Base-by-base conservation (phyloP, 2,797 vertebrate genomes). In the Cuniculus paca region DNA sequence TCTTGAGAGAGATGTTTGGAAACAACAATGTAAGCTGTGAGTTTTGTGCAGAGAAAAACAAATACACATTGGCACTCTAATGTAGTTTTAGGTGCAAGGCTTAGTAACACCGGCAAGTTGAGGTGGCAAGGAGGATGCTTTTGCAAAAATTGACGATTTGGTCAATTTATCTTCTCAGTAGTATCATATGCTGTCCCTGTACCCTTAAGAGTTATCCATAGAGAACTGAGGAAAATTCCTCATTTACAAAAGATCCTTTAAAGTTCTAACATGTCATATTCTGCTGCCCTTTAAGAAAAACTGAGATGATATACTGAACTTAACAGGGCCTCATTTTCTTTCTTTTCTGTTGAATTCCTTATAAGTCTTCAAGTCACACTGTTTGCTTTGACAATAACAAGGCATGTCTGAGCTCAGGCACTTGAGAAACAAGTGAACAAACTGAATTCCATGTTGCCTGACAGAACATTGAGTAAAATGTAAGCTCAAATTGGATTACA, bases 401-500 rank as follows among this genome's bases (percentile, higher is more conserved):
- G 93, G n/a, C 36, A 70, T 82, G 95, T 93, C 90, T 95, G 61
- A 93, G 61, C 28, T n/a, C 31, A 20, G 61, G 75, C 68, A 83
- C 75, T 95, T 95, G 90, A 70, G 85, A 96, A 95, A 63, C 81
- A 96, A 96, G 39, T 61, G 81, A 95, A 61, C 52, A 81, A 82
- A 89, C 84, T 85, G 91, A 87, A 95, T 95, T 94, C 94, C 28
- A 13, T 83, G 39, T 60, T 48, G 36, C 84, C 84, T 52, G 77
- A 50, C 70, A 50, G 28, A 89, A 54, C 56, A 12, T 48, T 60
- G 56, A 85, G 61, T 52, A 56, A 83, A 87, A 75, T 68, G 70
- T 85, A 65, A 81, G 91, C 65, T 96, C 82, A 96, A 97, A 95
- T 93, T 92, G 91, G 95, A 96, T 97, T 97, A 85, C 54, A 75